Evolutionary conservation across 2,113 vertebrate species (phyloP).

Genomic region (Capreolus pygargus): DNA sequence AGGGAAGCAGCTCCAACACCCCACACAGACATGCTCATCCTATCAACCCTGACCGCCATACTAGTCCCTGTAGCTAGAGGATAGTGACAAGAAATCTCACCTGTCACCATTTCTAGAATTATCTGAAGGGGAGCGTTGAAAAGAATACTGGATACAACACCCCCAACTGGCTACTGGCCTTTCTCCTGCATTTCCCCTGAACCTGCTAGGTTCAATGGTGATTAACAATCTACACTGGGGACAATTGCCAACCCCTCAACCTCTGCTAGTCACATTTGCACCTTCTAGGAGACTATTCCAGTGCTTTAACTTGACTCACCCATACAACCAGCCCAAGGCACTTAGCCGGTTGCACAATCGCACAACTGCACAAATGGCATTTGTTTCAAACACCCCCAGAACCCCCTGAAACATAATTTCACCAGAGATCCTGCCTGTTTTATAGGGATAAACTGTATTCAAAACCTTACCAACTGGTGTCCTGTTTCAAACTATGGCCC

Average conservation of each 20-base stretch:
- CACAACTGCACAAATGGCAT: neutral
- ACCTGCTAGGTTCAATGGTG: rapidly evolving
- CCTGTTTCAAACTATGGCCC: neutral
- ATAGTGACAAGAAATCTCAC: neutral
- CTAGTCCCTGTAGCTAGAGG: neutral
- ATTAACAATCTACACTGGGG: neutral
- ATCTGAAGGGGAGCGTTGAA: neutral
- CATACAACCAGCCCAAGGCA: neutral
- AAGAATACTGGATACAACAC: neutral
- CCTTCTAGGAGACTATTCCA: neutral
- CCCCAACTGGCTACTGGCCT: neutral
- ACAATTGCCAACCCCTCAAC: neutral
- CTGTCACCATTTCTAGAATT: neutral
- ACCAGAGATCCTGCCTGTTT: neutral
- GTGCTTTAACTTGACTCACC: neutral
- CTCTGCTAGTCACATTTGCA: neutral
- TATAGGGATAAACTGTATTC: neutral
- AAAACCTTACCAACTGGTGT: neutral
- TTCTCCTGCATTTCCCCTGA: neutral
- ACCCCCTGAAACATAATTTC: neutral
- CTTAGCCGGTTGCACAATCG: neutral
- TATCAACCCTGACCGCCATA: neutral
- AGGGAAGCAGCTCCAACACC: neutral
- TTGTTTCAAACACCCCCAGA: neutral
- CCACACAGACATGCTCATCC: neutral